phyloP scores from a whole-genome alignment of 2,888 invertebrate species.

The Cephus pulcher region DNA sequence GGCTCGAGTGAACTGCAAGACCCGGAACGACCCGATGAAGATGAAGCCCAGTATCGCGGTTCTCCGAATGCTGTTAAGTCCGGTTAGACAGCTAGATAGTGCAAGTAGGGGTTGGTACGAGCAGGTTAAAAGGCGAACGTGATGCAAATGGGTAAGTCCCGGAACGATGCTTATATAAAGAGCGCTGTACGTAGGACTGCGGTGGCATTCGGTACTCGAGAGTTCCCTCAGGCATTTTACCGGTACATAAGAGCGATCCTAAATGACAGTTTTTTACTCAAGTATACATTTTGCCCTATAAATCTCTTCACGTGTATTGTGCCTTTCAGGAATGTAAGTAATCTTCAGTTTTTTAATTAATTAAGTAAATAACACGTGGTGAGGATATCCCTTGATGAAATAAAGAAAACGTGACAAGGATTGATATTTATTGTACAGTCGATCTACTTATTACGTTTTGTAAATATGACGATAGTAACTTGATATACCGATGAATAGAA shows the following conservation, averaged over 20 bases:
- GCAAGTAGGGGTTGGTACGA: not conserved
- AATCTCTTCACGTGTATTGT: not conserved
- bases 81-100: not conserved
- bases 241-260: not conserved
- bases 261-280: not conserved
- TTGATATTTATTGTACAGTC: not conserved
- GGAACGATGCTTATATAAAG: constrained; percentile 3
- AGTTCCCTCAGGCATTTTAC: not conserved
- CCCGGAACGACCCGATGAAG: not conserved
- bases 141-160: not conserved
- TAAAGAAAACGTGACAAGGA: not conserved
- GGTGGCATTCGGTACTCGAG: constrained; percentile 2
- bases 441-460: not conserved
- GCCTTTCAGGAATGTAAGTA: not conserved
- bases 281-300: not conserved
- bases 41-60: not conserved
- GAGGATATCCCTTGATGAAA: not conserved
- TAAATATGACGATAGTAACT: no score
- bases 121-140: constrained; percentile 5
- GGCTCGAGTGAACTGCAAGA: not conserved
- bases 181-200: not conserved
- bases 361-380: not conserved
- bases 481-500: not conserved
- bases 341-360: not conserved
- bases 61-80: not conserved